Conservation (phyloP, 2,113 vertebrate genomes). For the Pluvianellus socialis region DNA sequence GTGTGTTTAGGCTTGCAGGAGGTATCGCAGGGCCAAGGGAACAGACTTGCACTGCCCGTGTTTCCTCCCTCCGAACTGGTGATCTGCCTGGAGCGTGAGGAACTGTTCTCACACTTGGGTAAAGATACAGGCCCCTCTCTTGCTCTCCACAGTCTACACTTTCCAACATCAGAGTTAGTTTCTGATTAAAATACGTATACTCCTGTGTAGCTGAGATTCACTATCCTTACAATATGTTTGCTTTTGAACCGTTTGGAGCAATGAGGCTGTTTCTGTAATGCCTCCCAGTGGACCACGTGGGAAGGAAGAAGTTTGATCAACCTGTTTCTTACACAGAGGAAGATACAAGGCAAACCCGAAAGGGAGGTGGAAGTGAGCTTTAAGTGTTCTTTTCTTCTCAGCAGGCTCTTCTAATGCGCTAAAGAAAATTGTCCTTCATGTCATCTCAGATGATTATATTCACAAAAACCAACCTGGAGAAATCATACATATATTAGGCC, state of each 20-base stretch:
- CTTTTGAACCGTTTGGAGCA: background rate
- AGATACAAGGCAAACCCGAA: background rate
- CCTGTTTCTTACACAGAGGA: background rate
- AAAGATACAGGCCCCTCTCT: background rate
- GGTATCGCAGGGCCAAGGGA: background rate
- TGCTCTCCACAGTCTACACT: background rate
- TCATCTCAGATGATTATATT: background rate
- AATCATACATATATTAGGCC: background rate
- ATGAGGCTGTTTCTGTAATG: background rate
- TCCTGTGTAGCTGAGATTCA: background rate
- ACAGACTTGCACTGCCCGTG: background rate
- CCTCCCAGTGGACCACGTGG: background rate
- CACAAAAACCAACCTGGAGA: background rate
- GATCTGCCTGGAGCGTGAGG: background rate
- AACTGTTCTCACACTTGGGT: background rate
- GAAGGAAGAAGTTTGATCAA: background rate
- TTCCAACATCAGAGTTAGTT: background rate
- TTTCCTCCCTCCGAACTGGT: background rate
- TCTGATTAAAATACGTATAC: background rate
- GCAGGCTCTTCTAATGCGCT: background rate
- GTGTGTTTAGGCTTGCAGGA: background rate
- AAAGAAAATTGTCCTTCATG: background rate
- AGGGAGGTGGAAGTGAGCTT: background rate
- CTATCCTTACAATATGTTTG: background rate
- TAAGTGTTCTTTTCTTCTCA: background rate